A percentile compares a stretch with the other conserved stretches of the same genome.
Conservation (phyloP, 1,140 invertebrate species). For the Drosophila lacteicornis region DNA sequence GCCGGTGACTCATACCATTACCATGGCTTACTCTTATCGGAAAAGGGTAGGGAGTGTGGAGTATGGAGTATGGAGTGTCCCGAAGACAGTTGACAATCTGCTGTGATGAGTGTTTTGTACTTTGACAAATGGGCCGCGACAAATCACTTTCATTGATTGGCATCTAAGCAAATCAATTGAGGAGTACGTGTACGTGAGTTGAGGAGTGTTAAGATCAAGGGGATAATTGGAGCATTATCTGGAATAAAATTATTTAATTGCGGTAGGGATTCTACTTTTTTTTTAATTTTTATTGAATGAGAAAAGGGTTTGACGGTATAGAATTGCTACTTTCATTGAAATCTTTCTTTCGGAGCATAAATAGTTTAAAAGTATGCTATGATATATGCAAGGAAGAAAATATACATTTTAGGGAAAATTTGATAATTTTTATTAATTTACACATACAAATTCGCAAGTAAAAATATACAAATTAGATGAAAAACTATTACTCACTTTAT, state of each 20-base stretch:
- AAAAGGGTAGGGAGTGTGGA: conserved; percentile 15
- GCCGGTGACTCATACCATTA: conserved; percentile 64
- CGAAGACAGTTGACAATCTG: conserved; percentile 11
- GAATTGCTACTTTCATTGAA: not conserved
- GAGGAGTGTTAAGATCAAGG: not conserved
- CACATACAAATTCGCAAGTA: no score
- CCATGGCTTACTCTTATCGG: conserved; percentile 50
- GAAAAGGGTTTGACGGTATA: not conserved
- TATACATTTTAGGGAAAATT: no score
- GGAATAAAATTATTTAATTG: not conserved
- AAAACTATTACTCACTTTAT: no score
- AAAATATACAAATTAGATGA: no score
- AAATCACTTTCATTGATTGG: conserved; percentile 67
- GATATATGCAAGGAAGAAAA: no score
- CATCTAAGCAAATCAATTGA: conserved; percentile 55
- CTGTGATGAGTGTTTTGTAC: conserved; percentile 67
- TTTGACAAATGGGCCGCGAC: conserved; percentile 75
- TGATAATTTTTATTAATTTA: no score
- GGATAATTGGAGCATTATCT: conserved; percentile 9
- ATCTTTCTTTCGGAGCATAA: no score
- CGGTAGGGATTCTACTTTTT: not conserved
- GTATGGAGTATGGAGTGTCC: not conserved
- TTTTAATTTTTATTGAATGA: not conserved
- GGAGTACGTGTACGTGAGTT: not conserved
- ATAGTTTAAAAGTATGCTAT: no score